Evolutionary conservation across 2,888 invertebrate species (phyloP), one percentile per base, ranked within the genome.

Genomic region (Lutraria lutraria): DNA sequence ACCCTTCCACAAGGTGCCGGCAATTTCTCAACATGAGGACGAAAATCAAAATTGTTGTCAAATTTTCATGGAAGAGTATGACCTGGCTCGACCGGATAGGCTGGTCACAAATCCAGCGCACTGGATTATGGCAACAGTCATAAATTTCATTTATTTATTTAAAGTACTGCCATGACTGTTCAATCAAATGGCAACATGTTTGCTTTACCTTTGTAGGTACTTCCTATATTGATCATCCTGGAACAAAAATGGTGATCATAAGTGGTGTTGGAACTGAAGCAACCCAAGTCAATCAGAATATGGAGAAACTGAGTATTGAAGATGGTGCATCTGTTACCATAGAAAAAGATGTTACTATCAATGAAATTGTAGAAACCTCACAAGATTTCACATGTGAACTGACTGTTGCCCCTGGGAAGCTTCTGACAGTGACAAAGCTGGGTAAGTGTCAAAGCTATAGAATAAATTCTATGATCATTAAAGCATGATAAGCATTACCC

Each of bases 291-390:
- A 63, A 91, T 90, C 29, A 63, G 34, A 60, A 81, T 82, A 34
- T 94, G 16, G 85, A 82, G 13, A 85, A 72, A 34, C 89, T 94
- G 13, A 83, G 68, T 19, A 81, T 94, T 0, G 86, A 86, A 21
- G 72, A 88, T n/a, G 91, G 92, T 25, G 93, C 93, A 19, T 88
- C 34, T 16, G 90, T 93, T 12, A 53, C 82, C 21, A 81, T 94
- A 21, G 87, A 89, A 21, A 81, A 83, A 19, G 54, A 88, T 86
- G 25, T 93, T 0, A 89, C 90, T 29, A 83, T 93, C 19, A 21
- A 53, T 54, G 54, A 56, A n/a, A n/a, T 83, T 29, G 25, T 87
- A 8, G 53, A 29, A 25, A 0, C 16, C 6, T 85, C 85, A 31
- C 63, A 60, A 29, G 56, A 79, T 21, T 83, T 76, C 16, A n/a